Evolutionary conservation across 2,797 vertebrate species (phyloP).

Genomic region (Brachyrhaphis roseni): DNA sequence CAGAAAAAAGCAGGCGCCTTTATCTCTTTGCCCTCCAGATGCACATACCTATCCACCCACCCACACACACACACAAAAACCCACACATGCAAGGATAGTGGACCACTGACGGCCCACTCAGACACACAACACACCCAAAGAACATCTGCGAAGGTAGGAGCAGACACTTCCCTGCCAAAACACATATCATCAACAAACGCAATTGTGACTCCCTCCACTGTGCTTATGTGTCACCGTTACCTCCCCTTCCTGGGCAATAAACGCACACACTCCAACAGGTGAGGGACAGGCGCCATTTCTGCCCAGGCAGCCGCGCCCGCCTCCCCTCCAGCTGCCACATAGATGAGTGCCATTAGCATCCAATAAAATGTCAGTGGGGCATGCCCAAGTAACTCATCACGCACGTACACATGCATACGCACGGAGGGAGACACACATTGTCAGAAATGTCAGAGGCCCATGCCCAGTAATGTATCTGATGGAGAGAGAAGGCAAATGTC

Average conservation of each 20-base stretch:
- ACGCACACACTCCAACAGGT: slow-evolving; percentile 53
- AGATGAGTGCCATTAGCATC: slow-evolving; percentile 78
- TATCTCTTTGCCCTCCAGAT: slow-evolving; percentile 75
- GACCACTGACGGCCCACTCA: slow-evolving; percentile 45
- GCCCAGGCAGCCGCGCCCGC: slow-evolving; percentile 50
- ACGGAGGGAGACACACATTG: slow-evolving; percentile 37
- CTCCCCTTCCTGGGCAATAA: slow-evolving; percentile 13
- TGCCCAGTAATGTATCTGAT: slow-evolving; percentile 77
- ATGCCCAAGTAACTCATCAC: slow-evolving; percentile 69
- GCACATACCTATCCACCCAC: slow-evolving; percentile 53
- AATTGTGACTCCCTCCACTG: slow-evolving; percentile 17
- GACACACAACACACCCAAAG: slow-evolving; percentile 24
- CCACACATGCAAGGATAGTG: slow-evolving; percentile 13
- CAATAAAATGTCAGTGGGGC: slow-evolving; percentile 78
- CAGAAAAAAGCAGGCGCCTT: slow-evolving; percentile 76
- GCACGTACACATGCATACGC: slow-evolving; percentile 29
- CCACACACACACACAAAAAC: slow-evolving; percentile 7
- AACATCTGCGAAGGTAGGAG: slow-evolving; percentile 2
- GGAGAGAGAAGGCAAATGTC: slow-evolving; percentile 79
- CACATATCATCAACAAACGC: slow-evolving; percentile 13
- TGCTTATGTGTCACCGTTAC: slow-evolving; percentile 9
- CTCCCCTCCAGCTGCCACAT: slow-evolving; percentile 60
- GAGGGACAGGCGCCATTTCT: slow-evolving; percentile 72
- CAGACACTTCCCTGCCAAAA: slow-evolving; percentile 30
- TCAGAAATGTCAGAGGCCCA: slow-evolving; percentile 78